Evolutionary conservation across 1,140 invertebrate species (phyloP).

Genomic region (Stenopsyche tienmushanensis): DNA sequence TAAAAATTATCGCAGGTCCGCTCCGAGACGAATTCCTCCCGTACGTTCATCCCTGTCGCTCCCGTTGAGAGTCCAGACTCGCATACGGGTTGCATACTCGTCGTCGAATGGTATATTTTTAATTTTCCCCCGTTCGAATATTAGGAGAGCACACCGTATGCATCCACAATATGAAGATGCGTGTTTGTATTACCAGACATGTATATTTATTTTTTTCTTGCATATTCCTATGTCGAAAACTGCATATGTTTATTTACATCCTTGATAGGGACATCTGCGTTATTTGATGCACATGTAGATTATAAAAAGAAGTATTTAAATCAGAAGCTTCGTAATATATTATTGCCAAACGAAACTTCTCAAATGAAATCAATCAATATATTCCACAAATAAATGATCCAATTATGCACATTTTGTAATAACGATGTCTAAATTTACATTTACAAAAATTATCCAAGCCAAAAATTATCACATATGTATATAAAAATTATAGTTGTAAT

Average conservation of each 20-base stretch:
- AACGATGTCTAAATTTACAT: too few species aligned
- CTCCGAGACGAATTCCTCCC: neutral
- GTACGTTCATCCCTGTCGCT: neutral
- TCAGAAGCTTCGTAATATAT: too few species aligned
- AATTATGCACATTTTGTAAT: too few species aligned
- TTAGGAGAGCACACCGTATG: neutral
- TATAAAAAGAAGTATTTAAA: too few species aligned
- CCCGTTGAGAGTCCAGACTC: neutral
- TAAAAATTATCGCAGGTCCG: slow-evolving; percentile 22
- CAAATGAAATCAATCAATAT: too few species aligned
- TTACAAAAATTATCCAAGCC: neutral
- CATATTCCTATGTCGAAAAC: slow-evolving; percentile 7
- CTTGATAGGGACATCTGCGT: slow-evolving; percentile 8
- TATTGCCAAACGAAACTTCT: too few species aligned
- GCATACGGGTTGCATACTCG: neutral
- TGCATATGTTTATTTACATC: slow-evolving; percentile 13
- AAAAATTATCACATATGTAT: too few species aligned
- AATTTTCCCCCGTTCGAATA: neutral
- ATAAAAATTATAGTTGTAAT: too few species aligned
- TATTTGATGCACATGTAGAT: slow-evolving; percentile 5
- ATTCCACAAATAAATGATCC: too few species aligned
- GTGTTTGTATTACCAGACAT: slow-evolving; percentile 12
- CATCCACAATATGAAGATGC: neutral
- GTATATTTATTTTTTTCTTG: slow-evolving; percentile 7
- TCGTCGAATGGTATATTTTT: neutral